phyloP scores from a whole-genome alignment of 2,113 vertebrate species.

The Amphilophus citrinellus region DNA sequence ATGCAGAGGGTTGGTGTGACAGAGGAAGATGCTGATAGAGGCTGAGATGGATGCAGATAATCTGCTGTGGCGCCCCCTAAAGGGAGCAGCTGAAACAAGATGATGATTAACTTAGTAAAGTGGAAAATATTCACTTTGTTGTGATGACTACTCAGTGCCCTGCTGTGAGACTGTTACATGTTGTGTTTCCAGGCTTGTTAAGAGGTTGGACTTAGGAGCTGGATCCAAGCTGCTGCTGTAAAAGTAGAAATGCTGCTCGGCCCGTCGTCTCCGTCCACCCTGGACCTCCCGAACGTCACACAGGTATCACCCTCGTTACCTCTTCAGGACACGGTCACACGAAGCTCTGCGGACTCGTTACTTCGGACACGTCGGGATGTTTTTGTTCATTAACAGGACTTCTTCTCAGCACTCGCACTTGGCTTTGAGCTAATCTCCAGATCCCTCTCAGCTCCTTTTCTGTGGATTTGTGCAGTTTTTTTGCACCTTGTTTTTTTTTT shows the following conservation, averaged over 20 bases:
- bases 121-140: too few species aligned
- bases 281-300: background rate
- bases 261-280: background rate
- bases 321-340: background rate
- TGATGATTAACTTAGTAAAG: too few species aligned
- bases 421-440: constrained; percentile 13
- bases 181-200: constrained; percentile 74
- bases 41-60: too few species aligned
- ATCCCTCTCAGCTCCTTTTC: background rate
- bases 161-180: background rate
- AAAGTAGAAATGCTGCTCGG: constrained; percentile 16
- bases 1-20: too few species aligned
- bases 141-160: accelerated
- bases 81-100: too few species aligned
- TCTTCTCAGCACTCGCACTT: constrained; percentile 60
- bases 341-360: background rate
- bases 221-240: constrained; percentile 92
- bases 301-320: background rate
- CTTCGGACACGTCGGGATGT: background rate
- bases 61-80: too few species aligned
- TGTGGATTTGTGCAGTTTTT: background rate
- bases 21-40: too few species aligned
- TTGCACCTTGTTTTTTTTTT: background rate
- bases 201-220: constrained; percentile 88
- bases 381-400: background rate